phyloP scores from a whole-genome alignment of 64 coral and sea anemone species.

The Stylophora pistillata region DNA sequence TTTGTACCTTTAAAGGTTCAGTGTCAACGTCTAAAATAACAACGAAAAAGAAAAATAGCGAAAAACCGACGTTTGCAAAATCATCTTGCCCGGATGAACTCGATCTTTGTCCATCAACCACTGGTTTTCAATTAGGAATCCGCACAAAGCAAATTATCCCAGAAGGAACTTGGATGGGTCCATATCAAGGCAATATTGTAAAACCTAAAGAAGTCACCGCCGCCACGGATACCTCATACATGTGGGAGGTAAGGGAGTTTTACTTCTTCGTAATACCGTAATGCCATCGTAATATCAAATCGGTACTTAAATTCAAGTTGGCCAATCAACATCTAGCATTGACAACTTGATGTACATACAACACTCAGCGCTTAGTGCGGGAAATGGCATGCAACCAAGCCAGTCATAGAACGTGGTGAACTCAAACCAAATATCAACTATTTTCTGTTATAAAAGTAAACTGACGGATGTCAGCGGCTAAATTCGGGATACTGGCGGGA shows the following conservation, averaged over 20 bases:
- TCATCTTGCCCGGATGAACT: constrained; percentile 69
- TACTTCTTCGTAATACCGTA: not conserved
- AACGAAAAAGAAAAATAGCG: not conserved
- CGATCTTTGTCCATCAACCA: constrained; percentile 56
- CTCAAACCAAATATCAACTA: too few relatives aligned
- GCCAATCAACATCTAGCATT: too few relatives aligned
- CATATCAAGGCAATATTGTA: constrained; percentile 59
- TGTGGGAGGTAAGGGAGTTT: constrained; percentile 65
- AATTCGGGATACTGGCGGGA: too few relatives aligned
- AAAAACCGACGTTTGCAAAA: constrained; percentile 47
- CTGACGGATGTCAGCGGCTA: too few relatives aligned
- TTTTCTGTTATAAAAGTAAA: too few relatives aligned
- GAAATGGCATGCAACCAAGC: too few relatives aligned
- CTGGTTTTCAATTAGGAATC: constrained; percentile 31
- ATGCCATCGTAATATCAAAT: too few relatives aligned
- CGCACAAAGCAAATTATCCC: constrained; percentile 67
- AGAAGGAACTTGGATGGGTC: constrained; percentile 79
- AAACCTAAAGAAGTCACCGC: constrained; percentile 23
- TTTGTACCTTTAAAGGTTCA: not conserved
- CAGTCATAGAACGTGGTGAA: too few relatives aligned
- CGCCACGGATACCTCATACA: constrained; percentile 43
- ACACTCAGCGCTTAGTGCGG: too few relatives aligned
- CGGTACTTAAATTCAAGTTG: too few relatives aligned
- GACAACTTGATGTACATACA: too few relatives aligned
- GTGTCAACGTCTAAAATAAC: not conserved